Base-by-base conservation (phyloP, 2,888 invertebrate genomes). In the Pollenia labialis region DNA sequence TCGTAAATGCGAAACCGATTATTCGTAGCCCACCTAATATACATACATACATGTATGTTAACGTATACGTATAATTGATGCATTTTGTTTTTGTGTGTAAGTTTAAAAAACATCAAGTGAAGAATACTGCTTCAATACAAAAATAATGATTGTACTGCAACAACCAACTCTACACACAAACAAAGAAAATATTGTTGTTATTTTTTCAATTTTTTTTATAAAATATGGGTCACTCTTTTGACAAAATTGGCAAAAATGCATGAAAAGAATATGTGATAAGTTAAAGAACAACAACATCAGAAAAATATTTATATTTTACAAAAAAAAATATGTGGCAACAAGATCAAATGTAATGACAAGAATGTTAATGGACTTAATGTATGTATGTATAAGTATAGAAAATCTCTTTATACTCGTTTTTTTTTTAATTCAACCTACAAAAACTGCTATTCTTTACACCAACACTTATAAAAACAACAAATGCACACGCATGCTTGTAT, bases 141-240 rank as follows among this genome's bases (percentile, higher is more conserved):
- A 60, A 60, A 54, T 64, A 54, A 54, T 71, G 52, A 48, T 66
- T 66, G 44, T 81, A 42, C 56, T 10, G 11, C 18, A 42, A 56
- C 46, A 14, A n/a, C 23, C 18, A 46, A 11, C 14, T 52, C 7
- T 58, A 14, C 12, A 56, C 11, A 48, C 46, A 50, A 62, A 80
- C 16, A 71, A 62, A 52, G 14, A 11, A 72, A 42, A 58, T 23
- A 56, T 58, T 56, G 14, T 54, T 50, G 18, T 60, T 48, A 7
- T 50, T 79, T 60, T 32, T 52, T 23, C 0, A 23, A 62, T 42
- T 52, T 52, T 44, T 40, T 60, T 46, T 9, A 14, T 18, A 75
- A 23, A 74, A 62, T 83, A 86, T 88, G 79, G 85, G 88, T 86
- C 86, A 86, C 88, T 86, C 74, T 88, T 52, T 79, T 71, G 72